Base-by-base conservation (phyloP, 2,888 invertebrate species). In the Gasteruption jaculator region DNA sequence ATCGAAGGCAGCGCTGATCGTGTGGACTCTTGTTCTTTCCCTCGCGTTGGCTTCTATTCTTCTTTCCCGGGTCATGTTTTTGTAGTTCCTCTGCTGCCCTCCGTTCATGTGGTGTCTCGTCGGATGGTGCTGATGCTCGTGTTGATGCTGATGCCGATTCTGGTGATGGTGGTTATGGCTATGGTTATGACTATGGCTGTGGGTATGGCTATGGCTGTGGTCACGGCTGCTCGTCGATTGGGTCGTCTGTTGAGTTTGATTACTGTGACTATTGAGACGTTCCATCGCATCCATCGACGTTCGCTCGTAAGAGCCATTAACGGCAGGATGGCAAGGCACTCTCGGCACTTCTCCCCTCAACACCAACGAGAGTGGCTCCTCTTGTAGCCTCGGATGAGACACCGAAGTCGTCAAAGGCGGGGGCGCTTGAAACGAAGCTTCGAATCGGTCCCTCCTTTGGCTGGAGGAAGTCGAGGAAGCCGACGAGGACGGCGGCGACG, bases 1-100 rank as follows among this genome's bases (percentile, higher is more conserved):
- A 53, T 95, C 94, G 66, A 94, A 95, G 0, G 94, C 94, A 0
- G 93, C 93, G 61, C 92, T 92, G 52, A 95, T 95, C 1, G 94
- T 94, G 69, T 95, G 94, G 1, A 95, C 94, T 37, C 94, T 76
- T 5, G 93, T 91, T 44, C 94, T 74, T 66, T 95, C 94, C 4
- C 94, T 76, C 0, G 94, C 94, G 64, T 95, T 95, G 0, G 94
- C 94, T 67, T 95, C 94, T 62, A 94, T 91, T 50, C 94, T 76
- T 53, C 94, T 74, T 66, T 93, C 93, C 14, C 91, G 77, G 0
- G 91, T 94, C 92, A 94, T 93, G 68, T 92, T 94, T 65, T 94
- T 94, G 72, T 94, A 94, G 68, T 93, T 93, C 50, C 91, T 76
- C 61, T 90, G 88, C 49, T 87, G 65, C 5, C 58, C 47, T 14